Evolutionary conservation across 2,797 vertebrate species (phyloP).

Genomic region (Anguilla pacifica): DNA sequence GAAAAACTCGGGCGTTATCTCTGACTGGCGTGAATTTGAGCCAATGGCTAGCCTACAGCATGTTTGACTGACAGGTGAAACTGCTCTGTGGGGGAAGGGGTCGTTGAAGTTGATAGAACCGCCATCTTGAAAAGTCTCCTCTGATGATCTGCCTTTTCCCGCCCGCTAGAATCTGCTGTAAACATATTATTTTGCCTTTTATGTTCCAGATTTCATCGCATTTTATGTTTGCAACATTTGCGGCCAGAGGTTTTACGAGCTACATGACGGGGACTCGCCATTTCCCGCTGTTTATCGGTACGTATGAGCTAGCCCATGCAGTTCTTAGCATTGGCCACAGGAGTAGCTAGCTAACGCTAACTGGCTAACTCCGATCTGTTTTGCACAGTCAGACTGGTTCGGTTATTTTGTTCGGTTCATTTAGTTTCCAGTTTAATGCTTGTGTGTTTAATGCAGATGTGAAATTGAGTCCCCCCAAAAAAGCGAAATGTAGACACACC

Average conservation of each 20-base stretch:
- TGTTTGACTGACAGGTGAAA: conserved; percentile 61
- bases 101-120: conserved; percentile 73
- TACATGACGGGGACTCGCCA: conserved; percentile 65
- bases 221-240: conserved; percentile 46
- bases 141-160: conserved; percentile 71
- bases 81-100: conserved; percentile 71
- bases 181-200: conserved; percentile 55
- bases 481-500: background rate
- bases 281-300: conserved; percentile 69
- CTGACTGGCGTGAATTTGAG: conserved; percentile 38
- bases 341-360: conserved; percentile 48
- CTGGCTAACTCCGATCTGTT: conserved; percentile 33
- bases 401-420: background rate
- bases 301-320: conserved; percentile 58
- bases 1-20: background rate
- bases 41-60: conserved; percentile 58
- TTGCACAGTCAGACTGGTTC: conserved; percentile 3
- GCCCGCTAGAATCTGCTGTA: conserved; percentile 73
- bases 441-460: background rate
- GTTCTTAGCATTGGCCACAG: conserved; percentile 57
- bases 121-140: conserved; percentile 82
- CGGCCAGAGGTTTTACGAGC: conserved; percentile 57
- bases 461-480: background rate
- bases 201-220: conserved; percentile 26
- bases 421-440: background rate